Conservation (phyloP, 2,797 vertebrate species). For the Microctenopoma stevenorrisi region DNA sequence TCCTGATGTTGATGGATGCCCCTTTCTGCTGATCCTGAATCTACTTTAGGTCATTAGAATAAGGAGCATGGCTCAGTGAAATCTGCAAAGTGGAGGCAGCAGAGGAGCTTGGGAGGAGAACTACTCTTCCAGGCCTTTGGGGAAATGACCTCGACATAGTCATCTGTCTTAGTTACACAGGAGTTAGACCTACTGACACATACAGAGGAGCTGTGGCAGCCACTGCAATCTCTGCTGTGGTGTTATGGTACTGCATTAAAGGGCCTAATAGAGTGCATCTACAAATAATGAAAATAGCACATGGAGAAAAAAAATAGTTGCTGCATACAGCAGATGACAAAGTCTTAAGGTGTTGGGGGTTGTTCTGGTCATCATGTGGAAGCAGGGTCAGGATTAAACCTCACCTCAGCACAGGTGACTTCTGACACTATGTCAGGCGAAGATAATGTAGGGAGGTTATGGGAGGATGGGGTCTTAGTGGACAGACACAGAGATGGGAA, state of each 20-base stretch:
- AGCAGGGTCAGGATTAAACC: constrained; percentile 69
- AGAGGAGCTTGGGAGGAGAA: constrained; percentile 59
- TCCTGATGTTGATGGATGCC: constrained; percentile 82
- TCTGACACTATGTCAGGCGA: constrained; percentile 71
- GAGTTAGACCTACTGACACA: constrained; percentile 75
- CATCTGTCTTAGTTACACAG: constrained; percentile 85
- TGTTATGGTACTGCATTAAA: constrained; percentile 81
- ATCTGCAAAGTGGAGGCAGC: constrained; percentile 52
- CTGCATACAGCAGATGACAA: constrained; percentile 50
- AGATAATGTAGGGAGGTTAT: constrained; percentile 48
- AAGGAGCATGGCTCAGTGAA: constrained; percentile 55
- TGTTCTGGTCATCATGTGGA: constrained; percentile 43
- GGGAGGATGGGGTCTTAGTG: constrained; percentile 45
- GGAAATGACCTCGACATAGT: constrained; percentile 73
- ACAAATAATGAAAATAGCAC: constrained; percentile 75
- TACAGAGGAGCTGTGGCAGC: constrained; percentile 36
- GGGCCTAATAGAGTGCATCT: constrained; percentile 75
- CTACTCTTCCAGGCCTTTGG: constrained; percentile 57
- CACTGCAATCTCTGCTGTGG: constrained; percentile 57
- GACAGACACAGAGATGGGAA: constrained; percentile 43
- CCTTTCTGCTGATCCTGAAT: constrained; percentile 75
- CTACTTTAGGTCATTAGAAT: constrained; percentile 84
- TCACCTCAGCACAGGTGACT: constrained; percentile 57
- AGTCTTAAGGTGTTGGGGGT: constrained; percentile 12
- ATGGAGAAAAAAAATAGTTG: constrained; percentile 13